Base-by-base conservation (phyloP, 2,113 vertebrate species). In the Menidia beryllina region DNA sequence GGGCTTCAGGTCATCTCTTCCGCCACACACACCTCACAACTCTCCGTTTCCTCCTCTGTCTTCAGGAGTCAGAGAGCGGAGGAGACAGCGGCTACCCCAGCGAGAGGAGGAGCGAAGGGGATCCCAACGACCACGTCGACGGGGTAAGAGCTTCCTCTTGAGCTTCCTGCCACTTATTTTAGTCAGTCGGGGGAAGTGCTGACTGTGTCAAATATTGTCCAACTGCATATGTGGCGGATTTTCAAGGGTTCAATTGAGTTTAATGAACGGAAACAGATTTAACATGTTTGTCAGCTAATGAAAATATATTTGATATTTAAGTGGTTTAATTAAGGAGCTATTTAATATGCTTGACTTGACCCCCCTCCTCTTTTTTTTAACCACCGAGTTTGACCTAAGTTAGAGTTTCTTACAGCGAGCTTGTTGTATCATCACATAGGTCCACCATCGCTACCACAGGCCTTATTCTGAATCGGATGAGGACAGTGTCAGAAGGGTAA, bases 41-140 rank as follows among this genome's bases (percentile, higher is more conserved):
- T 60, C 30, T 12, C 8, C 13, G 6, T 48, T 36, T 56, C 14
- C 0, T 30, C 51, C 38, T 66, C 0, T 53, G 10, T 75, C 36
- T 48, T 2, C 63, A 99, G 98, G 96, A 97, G 34, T 93, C 92
- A 15, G 97, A 99, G 71, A 96, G 93, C 34, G 94, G 96, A n/a
- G 95, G 96, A 15, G 98, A 99, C 88, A 99, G 98, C 5, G 98
- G 98, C 7, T 99, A 91, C 78, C 97, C 97, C 57, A 99, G 97
- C 70, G 98, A 99, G 91, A 95, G 90, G 83, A 94, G 96, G 81
- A 95, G 95, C 55, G 97, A 99, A 17, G 90, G 94, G 6, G 98
- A 99, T 45, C 91, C 92, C 17, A 87, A 91, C 24, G 96, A 98
- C 80, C 93, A 94, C n/a, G 77, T 86, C 14, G 95, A 96, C 10